Evolutionary conservation across 1,140 invertebrate genomes (phyloP), one percentile per base, ranked within the genome.

Genomic region (Vollenhovia emeryi): DNA sequence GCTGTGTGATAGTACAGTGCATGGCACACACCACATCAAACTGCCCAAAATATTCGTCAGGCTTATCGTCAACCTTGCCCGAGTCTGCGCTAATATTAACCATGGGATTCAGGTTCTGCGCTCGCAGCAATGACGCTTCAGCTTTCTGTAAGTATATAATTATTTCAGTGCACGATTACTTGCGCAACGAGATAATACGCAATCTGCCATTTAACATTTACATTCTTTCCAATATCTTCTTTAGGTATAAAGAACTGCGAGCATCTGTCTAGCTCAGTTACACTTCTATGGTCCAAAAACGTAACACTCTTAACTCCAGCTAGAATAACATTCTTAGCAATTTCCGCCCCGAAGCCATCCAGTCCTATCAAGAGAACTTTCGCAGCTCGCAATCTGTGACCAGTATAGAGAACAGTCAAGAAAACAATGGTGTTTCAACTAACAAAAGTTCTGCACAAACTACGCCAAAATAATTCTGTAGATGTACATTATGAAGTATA

Each of bases 321-420:
- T 24, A 99, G 95, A 90, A 99, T 97, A 71, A 99, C 97, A 95
- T 99, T 99, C 94, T 99, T 99, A 0, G 98, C 97, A 57, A 99
- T 96, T 96, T 99, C 99, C 33, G 98, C 98, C 45, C 98, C 98
- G 30, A 99, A 95, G 15, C 98, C 99, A 94, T 97, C 96, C 15
- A 99, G 87, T 24, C 99, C 99, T 90, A 99, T 97, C 18, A 99
- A 95, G 15, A 99, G 95, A 78, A 99, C 96, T 94, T 96, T 97
- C 0, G 98, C 96, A 40, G 97, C 96, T 84, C 99, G 96, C 88
- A 99, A 95, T 89, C 98, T 99, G 93, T 24, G 36, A 85, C 84
- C 52, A 36, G 24, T 11, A 52, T 45, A 0, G 3, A 43, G 55
- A 36, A 73, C 0, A n/a, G 52, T 86, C 76, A 50, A 50, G 3